Evolutionary conservation across 2,888 invertebrate genomes (phyloP).

Genomic region (Tipula confusa): DNA sequence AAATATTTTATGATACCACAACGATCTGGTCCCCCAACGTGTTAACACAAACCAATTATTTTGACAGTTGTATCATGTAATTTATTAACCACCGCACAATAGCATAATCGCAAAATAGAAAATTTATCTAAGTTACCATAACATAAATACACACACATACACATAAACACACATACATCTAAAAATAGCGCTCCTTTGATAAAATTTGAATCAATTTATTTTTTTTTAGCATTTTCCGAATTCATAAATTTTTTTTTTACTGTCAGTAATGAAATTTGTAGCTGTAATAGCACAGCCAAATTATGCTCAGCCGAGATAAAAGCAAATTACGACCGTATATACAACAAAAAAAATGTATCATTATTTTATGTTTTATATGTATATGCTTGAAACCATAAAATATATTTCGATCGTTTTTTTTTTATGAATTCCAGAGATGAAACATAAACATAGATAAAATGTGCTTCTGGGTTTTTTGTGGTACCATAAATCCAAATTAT

Average conservation of each 20-base stretch:
- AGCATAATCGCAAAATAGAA: background rate
- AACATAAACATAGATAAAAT: too few relatives aligned
- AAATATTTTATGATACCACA: too few relatives aligned
- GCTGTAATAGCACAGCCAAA: background rate
- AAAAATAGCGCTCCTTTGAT: background rate
- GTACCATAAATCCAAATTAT: background rate
- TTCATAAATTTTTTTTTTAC: background rate
- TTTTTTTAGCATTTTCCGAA: background rate
- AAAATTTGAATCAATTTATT: background rate
- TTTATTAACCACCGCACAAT: background rate
- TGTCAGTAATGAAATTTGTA: background rate
- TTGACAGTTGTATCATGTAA: background rate
- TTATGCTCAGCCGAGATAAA: background rate
- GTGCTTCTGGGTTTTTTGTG: too few relatives aligned
- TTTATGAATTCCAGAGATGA: background rate
- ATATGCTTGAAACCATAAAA: background rate
- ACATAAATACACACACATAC: background rate
- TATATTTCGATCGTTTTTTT: background rate
- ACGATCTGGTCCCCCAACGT: too few relatives aligned
- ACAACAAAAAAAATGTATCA: background rate
- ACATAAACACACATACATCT: too few relatives aligned
- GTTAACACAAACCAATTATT: slow-evolving; percentile 8
- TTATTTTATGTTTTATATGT: background rate
- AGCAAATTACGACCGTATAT: background rate
- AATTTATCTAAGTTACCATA: background rate